Conservation (phyloP, 2,888 invertebrate genomes). For the Drosophila bunnanda region DNA sequence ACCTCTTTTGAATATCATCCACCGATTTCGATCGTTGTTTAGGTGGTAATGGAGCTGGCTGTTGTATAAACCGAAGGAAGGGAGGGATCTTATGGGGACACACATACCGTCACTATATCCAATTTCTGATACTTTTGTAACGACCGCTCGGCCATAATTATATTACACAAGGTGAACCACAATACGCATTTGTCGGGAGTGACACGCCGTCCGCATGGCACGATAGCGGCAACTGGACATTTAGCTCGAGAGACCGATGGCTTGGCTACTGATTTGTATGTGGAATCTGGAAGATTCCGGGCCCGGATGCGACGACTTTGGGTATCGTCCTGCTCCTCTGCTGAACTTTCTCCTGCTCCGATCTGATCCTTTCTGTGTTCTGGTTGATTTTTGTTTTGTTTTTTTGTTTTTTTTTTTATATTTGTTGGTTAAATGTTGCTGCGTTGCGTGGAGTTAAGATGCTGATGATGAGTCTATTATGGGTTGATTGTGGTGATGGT, state of each 20-base stretch:
- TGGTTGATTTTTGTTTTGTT: not conserved
- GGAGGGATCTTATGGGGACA: slow-evolving; percentile 1
- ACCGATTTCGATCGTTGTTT: not conserved
- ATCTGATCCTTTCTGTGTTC: slow-evolving; percentile 6
- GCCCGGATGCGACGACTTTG: slow-evolving; percentile 7
- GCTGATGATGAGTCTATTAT: slow-evolving; percentile 11
- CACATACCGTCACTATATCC: slow-evolving; percentile 85
- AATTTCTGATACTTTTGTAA: slow-evolving; percentile 84
- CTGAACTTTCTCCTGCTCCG: slow-evolving; percentile 5
- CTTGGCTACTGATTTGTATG: slow-evolving; percentile 19
- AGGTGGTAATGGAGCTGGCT: not conserved
- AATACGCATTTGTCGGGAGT: slow-evolving; percentile 85
- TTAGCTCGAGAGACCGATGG: slow-evolving; percentile 59
- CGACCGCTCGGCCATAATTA: slow-evolving; percentile 85
- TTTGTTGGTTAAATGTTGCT: slow-evolving; percentile 7
- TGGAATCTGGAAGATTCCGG: slow-evolving; percentile 22
- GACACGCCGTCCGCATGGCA: slow-evolving; percentile 84
- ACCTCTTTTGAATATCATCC: not conserved
- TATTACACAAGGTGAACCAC: slow-evolving; percentile 85
- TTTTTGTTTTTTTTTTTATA: not conserved
- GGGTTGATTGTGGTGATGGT: slow-evolving; percentile 11
- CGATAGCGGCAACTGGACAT: slow-evolving; percentile 78
- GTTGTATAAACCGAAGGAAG: slow-evolving; percentile 9
- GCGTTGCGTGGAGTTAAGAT: slow-evolving; percentile 2
- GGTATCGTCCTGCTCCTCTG: not conserved